Evolutionary conservation across 2,888 invertebrate genomes (phyloP), one percentile per base, ranked within the genome.

Genomic region (Helicoverpa assulta): DNA sequence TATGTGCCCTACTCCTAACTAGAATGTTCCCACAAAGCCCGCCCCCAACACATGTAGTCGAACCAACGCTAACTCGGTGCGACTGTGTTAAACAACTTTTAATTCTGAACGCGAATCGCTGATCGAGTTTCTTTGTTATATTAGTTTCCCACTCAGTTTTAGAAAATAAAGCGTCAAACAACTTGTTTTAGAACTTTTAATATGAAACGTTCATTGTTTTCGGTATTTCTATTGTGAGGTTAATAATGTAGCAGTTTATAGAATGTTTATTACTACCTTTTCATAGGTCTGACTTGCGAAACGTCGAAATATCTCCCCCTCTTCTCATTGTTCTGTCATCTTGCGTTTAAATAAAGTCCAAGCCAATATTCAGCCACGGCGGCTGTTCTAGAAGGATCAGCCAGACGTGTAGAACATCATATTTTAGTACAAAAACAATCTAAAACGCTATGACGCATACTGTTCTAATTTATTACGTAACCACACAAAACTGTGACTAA

Each of bases 41-140:
- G 43, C 47, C 67, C 21, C 55, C 56, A 60, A 55, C 69, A 72
- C 76, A 67, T 71, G 60, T 66, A 72, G 74, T 66, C 70, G 60
- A 64, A 63, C 62, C 62, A 68, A 69, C 64, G 61, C 75, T 84
- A 86, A 83, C 84, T 86, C 84, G 84, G 79, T 71, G 77, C 77
- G 87, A 84, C 85, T 85, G 75, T 62, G 81, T 83, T 85, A 88
- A 84, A 80, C 74, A 85, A 87, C 83, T 89, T 88, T 85, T 86
- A 83, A 81, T 85, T 83, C 83, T 79, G 82, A 76, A 70, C 37
- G 67, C 69, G 83, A 84, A 86, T 86, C 82, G 71, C 69, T 78
- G 88, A 87, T 85, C 77, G 80, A 83, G 79, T 86, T 85, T 82
- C 81, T 82, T 84, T 80, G 83, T 84, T 47, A 47, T 47, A 47